Base-by-base conservation (phyloP, 2,113 vertebrate species). In the Thryonomys swinderianus region DNA sequence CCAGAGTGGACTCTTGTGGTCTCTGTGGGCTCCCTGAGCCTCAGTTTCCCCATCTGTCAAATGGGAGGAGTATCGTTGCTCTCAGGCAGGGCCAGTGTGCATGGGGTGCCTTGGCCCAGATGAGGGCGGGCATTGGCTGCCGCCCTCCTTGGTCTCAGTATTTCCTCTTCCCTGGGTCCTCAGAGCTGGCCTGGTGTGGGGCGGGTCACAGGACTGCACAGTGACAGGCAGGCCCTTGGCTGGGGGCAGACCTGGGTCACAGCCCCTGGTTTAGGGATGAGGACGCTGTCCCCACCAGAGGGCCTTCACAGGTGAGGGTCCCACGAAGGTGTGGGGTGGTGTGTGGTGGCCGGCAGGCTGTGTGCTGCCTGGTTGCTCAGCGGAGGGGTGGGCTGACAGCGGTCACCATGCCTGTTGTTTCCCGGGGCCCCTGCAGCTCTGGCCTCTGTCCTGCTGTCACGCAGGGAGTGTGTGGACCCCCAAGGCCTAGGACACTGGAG, bases 21-120 rank as follows among this genome's bases (percentile, higher is more conserved):
- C 17, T 30, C 3, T 0, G 13, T 2, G 9, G 6, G 2, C 23
- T 27, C 51, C 12, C 1, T 0, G 71, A 7, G 42, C 67, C 48
- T 61, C 14, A 0, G 8, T 59, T 59, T 51, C 48, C 40, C 62
- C 9, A 0, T 51, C 84, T 73, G 3, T 66, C n/a, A 16, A 27
- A 7, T 48, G 71, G 69, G 51, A 17, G 0, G 9, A 8, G 0
- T 3, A 16, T 13, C 21, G 59, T 1, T 1, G 62, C 20, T 27
- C 7, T 53, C 1, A 13, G 1, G 0, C 62, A 18, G 42, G 88
- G 42, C 21, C 10, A 0, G 8, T 23, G 61, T 16, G 42, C 23
- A 3, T 0, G 10, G 64, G 20, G 40, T 48, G n/a, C 79, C 21
- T 81, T 13, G 23, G 30, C 30, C 69, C 37, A n/a, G 71, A 45